Evolutionary conservation across 2,888 invertebrate genomes (phyloP).

Genomic region (Cataglyphis altisquamis): DNA sequence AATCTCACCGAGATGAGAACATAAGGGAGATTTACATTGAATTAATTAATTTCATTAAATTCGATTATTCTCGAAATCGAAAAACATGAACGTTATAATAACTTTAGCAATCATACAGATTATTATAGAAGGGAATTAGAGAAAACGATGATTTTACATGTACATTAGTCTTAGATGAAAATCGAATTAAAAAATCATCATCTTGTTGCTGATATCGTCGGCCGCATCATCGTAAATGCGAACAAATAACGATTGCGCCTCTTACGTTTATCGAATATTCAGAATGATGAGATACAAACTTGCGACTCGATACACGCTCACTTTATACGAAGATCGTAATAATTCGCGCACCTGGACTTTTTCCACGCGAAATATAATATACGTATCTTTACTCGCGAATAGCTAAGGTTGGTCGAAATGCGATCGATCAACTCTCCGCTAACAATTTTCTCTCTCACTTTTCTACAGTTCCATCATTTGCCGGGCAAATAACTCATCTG

Average conservation of each 20-base stretch:
- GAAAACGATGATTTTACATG: background rate
- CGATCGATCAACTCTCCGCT: slow-evolving; percentile 41
- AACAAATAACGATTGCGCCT: background rate
- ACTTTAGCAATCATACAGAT: background rate
- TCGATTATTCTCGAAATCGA: slow-evolving; percentile 22
- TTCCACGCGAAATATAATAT: slow-evolving; percentile 41
- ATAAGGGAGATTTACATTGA: slow-evolving; percentile 44
- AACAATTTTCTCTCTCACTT: slow-evolving; percentile 34
- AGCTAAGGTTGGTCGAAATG: slow-evolving; percentile 35
- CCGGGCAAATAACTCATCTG: slow-evolving; percentile 32
- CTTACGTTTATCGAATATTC: slow-evolving; percentile 9
- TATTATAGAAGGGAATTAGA: slow-evolving; percentile 19
- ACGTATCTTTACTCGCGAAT: slow-evolving; percentile 22
- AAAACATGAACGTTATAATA: background rate
- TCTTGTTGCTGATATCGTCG: background rate
- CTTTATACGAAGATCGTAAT: slow-evolving; percentile 23
- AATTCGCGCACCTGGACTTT: slow-evolving; percentile 31
- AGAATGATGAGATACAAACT: slow-evolving; percentile 10
- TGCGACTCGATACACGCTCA: background rate
- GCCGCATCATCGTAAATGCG: background rate
- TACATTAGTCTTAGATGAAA: background rate
- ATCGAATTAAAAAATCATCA: background rate
- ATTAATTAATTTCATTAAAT: slow-evolving; percentile 49
- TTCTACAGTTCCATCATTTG: slow-evolving; percentile 30
- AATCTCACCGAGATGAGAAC: slow-evolving; percentile 44